phyloP scores from a whole-genome alignment of 2,113 vertebrate genomes.

The Ifrita kowaldi region DNA sequence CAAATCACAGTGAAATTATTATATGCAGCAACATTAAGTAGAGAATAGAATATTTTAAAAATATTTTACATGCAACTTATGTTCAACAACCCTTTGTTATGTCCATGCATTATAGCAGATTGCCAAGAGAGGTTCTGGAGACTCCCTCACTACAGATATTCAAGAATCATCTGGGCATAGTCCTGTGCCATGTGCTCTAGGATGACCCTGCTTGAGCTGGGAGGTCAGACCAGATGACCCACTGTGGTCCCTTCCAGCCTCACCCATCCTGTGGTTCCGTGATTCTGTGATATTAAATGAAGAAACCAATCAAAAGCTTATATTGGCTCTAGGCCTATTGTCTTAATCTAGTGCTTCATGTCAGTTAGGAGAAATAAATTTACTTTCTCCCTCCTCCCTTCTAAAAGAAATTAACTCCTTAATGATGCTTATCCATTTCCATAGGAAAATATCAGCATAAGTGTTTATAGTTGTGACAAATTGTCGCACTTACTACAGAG shows the following conservation, averaged over 20 bases:
- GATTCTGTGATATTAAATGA: neutral
- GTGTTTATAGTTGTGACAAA: neutral
- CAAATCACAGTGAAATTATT: neutral
- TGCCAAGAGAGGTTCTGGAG: neutral
- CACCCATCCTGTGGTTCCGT: accelerated
- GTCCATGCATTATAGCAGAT: neutral
- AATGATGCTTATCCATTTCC: neutral
- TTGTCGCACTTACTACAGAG: neutral
- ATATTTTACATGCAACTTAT: neutral
- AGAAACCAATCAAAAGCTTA: neutral
- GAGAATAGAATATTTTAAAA: neutral
- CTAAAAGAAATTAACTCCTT: neutral
- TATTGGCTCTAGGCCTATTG: neutral
- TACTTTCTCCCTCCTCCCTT: neutral
- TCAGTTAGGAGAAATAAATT: neutral
- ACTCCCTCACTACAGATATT: neutral
- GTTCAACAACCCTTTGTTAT: neutral
- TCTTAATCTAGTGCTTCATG: neutral
- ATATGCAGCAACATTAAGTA: neutral
- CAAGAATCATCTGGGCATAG: neutral
- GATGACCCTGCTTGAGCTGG: neutral
- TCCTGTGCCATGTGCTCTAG: neutral
- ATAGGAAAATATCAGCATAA: neutral
- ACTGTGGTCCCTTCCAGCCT: neutral
- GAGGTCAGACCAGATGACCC: neutral